phyloP scores from a whole-genome alignment of 2,888 invertebrate species.

The Mimas tiliae region DNA sequence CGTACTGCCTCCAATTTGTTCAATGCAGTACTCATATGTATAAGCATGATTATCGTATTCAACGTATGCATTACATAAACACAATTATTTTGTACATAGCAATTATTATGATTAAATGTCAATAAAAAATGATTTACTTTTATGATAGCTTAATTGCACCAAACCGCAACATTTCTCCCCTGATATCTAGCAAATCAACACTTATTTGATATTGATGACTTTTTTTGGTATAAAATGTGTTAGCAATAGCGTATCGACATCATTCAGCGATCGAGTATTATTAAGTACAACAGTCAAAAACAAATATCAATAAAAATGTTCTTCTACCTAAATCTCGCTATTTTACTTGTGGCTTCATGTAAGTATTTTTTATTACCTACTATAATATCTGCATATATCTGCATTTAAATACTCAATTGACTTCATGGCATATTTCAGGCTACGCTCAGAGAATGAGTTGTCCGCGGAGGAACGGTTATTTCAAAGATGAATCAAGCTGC shows the following conservation, averaged over 20 bases:
- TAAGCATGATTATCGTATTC: neutral
- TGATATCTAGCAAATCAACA: slow-evolving; percentile 33
- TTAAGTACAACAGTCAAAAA: slow-evolving; percentile 19
- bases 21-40: neutral
- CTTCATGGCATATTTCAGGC: slow-evolving; percentile 29
- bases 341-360: slow-evolving; percentile 46
- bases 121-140: slow-evolving; percentile 31
- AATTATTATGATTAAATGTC: slow-evolving; percentile 33
- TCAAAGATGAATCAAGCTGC: slow-evolving; percentile 86
- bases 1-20: neutral
- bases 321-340: slow-evolving; percentile 37
- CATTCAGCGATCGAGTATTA: slow-evolving; percentile 35
- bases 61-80: neutral
- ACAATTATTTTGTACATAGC: slow-evolving; percentile 28
- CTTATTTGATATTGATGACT: slow-evolving; percentile 41
- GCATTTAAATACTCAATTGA: neutral
- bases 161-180: slow-evolving; percentile 40
- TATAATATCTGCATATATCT: neutral
- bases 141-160: slow-evolving; percentile 28
- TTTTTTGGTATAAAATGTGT: slow-evolving; percentile 46
- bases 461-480: slow-evolving; percentile 83
- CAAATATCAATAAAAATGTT: slow-evolving; percentile 42
- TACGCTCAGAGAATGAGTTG: slow-evolving; percentile 50
- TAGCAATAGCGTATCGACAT: slow-evolving; percentile 25
- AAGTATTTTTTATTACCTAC: slow-evolving; percentile 39